Conservation (phyloP, 2,113 vertebrate genomes). For the Apistogramma diplotaenia region DNA sequence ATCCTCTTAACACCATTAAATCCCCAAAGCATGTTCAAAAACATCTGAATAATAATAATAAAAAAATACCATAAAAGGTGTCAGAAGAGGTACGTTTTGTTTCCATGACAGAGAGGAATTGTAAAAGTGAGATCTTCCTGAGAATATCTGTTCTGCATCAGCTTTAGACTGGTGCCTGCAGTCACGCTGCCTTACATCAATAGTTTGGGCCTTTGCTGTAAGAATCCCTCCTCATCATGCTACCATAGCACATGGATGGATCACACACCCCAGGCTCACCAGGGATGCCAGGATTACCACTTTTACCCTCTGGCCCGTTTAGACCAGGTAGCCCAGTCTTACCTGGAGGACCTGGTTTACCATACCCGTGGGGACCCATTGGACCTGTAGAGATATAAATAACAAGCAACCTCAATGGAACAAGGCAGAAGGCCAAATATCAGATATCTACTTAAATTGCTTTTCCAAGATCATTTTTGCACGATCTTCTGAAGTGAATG, state of each 20-base stretch:
- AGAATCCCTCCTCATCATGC: conserved; percentile 86
- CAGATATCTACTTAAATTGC: background rate
- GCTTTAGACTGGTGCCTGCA: conserved; percentile 60
- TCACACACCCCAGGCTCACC: conserved; percentile 91
- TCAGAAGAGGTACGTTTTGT: conserved; percentile 79
- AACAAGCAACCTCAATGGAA: background rate
- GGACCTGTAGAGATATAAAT: conserved; percentile 78
- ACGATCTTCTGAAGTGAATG: background rate
- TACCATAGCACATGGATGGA: conserved; percentile 88
- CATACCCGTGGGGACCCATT: conserved; percentile 84
- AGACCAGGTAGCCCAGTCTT: conserved; percentile 84
- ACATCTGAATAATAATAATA: background rate
- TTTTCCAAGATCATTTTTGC: background rate
- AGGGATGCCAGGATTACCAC: conserved; percentile 83
- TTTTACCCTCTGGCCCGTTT: conserved; percentile 84
- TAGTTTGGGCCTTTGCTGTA: conserved; percentile 97
- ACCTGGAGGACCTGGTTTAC: conserved; percentile 86
- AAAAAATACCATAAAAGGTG: conserved; percentile 31
- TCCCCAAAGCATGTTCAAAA: conserved; percentile 17
- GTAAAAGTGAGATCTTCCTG: conserved; percentile 87
- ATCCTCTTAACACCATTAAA: conserved; percentile 9
- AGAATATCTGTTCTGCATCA: conserved; percentile 83
- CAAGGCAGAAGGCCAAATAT: background rate
- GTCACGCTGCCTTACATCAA: conserved; percentile 68
- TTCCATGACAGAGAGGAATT: conserved; percentile 74